phyloP scores from a whole-genome alignment of 2,888 invertebrate genomes.

The Melipona beecheii region DNA sequence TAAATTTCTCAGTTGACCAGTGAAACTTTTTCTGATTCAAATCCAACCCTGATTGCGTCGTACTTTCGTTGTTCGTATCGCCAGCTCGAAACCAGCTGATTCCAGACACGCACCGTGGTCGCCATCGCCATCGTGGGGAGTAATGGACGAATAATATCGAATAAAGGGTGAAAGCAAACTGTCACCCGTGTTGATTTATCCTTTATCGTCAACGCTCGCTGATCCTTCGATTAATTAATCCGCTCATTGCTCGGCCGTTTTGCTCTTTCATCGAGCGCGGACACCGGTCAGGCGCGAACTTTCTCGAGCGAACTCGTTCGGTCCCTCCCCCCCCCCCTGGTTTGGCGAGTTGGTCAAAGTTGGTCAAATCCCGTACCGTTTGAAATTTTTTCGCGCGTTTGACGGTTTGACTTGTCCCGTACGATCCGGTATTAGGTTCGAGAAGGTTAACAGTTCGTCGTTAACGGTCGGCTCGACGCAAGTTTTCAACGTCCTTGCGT shows the following conservation, averaged over 20 bases:
- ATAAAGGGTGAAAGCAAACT: slow-evolving; percentile 57
- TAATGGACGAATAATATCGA: not conserved
- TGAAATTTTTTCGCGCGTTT: not conserved
- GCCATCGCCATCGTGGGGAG: not conserved
- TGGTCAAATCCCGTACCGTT: slow-evolving; percentile 6
- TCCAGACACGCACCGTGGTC: not conserved
- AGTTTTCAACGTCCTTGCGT: slow-evolving; percentile 71
- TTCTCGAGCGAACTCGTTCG: slow-evolving; percentile 12
- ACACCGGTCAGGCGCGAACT: slow-evolving; percentile 9
- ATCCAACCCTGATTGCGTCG: slow-evolving; percentile 43
- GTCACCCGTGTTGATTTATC: slow-evolving; percentile 39
- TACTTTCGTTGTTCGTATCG: not conserved
- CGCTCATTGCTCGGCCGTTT: slow-evolving; percentile 6
- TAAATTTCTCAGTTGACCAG: slow-evolving; percentile 52
- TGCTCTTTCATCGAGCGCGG: not conserved
- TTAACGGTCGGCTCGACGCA: slow-evolving; percentile 40
- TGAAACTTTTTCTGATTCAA: slow-evolving; percentile 50
- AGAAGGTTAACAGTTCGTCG: slow-evolving; percentile 56
- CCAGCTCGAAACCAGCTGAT: not conserved
- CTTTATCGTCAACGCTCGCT: slow-evolving; percentile 45
- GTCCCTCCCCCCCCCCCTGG: not conserved
- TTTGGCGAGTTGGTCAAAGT: not conserved
- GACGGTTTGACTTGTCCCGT: not conserved
- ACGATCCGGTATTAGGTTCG: not conserved
- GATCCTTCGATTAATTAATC: slow-evolving; percentile 57